Evolutionary conservation across 2,113 vertebrate genomes (phyloP).

Genomic region (Scartelaos histophorus): DNA sequence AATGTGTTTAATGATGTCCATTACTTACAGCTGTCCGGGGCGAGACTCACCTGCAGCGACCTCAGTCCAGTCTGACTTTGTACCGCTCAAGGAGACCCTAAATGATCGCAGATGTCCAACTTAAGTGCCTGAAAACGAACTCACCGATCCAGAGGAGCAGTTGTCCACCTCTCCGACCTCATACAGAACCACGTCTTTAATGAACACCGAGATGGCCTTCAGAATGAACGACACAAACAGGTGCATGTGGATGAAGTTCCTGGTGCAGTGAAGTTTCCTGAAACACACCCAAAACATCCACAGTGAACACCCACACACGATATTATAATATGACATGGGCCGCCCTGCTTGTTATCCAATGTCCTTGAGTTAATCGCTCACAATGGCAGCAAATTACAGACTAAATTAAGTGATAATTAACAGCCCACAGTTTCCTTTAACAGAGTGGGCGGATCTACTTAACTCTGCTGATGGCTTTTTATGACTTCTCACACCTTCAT

Average conservation of each 20-base stretch:
- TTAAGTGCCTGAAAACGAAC: slow-evolving; percentile 48
- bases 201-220: slow-evolving; percentile 88
- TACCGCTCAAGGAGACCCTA: not conserved
- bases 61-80: not conserved
- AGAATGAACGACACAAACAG: slow-evolving; percentile 94
- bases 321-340: slow-evolving; percentile 14
- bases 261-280: slow-evolving; percentile 93
- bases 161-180: slow-evolving; percentile 80
- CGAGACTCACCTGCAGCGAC: slow-evolving; percentile 10
- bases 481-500: slow-evolving; percentile 5
- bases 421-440: slow-evolving; percentile 4
- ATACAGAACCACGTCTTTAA: slow-evolving; percentile 92
- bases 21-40: not conserved
- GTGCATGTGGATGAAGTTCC: slow-evolving; percentile 95
- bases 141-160: slow-evolving; percentile 85
- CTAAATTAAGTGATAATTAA: slow-evolving; percentile 27
- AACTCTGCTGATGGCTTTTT: slow-evolving; percentile 8
- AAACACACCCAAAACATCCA: slow-evolving; percentile 26
- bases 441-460: slow-evolving; percentile 18
- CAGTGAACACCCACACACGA: not conserved
- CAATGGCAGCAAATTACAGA: slow-evolving; percentile 29
- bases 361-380: slow-evolving; percentile 40
- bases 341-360: slow-evolving; percentile 23
- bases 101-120: not conserved
- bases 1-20: slow-evolving; percentile 22